Conservation (phyloP, 2,113 vertebrate species). For the Uropsilus gracilis region DNA sequence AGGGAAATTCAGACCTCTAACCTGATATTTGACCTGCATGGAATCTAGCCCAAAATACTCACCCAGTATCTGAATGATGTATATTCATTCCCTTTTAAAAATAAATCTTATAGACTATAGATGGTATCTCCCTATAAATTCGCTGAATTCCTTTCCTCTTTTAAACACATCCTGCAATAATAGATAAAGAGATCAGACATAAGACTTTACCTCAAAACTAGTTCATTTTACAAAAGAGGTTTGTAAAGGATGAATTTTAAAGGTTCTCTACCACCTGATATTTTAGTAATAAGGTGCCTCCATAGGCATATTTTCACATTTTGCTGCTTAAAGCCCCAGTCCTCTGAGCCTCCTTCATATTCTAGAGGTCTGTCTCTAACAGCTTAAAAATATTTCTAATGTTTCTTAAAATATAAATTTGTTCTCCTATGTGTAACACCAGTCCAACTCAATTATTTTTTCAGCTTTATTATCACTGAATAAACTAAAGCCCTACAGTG, state of each 20-base stretch:
- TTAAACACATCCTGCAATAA: not conserved
- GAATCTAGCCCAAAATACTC: not conserved
- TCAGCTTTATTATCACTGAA: constrained; percentile 72
- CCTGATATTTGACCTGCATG: not conserved
- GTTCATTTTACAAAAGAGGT: not conserved
- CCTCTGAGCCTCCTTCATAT: not conserved
- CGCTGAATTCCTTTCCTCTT: not conserved
- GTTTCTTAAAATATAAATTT: constrained; percentile 64
- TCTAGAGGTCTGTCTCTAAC: not conserved
- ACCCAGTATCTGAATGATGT: not conserved
- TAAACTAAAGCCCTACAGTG: constrained; percentile 69
- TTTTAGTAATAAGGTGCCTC: not conserved
- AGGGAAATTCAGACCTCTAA: not conserved
- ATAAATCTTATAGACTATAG: not conserved
- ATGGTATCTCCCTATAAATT: not conserved
- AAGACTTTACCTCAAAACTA: not conserved
- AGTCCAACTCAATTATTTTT: constrained; percentile 76
- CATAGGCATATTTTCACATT: not conserved
- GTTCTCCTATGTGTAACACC: constrained; percentile 71
- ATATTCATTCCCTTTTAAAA: not conserved
- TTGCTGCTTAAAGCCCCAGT: not conserved
- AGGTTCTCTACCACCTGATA: not conserved
- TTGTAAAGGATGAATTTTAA: not conserved
- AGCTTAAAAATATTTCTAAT: constrained; percentile 61
- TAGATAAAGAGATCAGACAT: not conserved